phyloP scores from a whole-genome alignment of 2,888 invertebrate genomes.

The Therioaphis trifolii region DNA sequence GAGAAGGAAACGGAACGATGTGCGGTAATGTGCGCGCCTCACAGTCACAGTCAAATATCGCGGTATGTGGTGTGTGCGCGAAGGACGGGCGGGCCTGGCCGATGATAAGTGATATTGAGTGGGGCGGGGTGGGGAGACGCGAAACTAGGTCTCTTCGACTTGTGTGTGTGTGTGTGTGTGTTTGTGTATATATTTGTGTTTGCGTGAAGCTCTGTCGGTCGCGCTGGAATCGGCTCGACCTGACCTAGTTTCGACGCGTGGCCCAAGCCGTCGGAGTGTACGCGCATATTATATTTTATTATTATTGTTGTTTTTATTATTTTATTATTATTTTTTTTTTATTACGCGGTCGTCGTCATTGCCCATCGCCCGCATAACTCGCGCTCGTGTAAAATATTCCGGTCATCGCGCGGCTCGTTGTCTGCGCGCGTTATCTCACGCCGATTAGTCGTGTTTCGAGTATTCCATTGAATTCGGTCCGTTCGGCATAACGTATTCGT shows the following conservation, averaged over 20 bases:
- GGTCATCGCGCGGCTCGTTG: neutral
- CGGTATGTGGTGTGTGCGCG: neutral
- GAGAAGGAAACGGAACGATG: neutral
- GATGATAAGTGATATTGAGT: neutral
- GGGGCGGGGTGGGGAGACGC: neutral
- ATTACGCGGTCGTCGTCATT: no score
- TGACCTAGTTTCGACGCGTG: conserved; percentile 46
- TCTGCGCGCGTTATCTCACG: neutral
- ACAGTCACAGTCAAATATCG: neutral
- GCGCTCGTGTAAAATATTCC: neutral
- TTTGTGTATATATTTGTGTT: neutral
- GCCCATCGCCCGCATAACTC: neutral
- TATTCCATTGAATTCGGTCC: neutral
- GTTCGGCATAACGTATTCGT: neutral
- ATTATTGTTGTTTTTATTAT: no score
- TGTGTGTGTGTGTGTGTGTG: neutral
- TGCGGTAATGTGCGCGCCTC: neutral
- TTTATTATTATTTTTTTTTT: neutral
- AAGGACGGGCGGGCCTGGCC: neutral
- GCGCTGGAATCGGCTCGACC: conserved; percentile 60
- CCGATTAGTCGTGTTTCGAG: neutral
- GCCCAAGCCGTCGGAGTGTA: neutral
- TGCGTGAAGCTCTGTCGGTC: conserved; percentile 6
- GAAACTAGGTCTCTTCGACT: conserved; percentile 44
- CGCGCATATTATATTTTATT: neutral